Base-by-base conservation (phyloP, 2,113 vertebrate species). In the Hirundichthys speculiger region DNA sequence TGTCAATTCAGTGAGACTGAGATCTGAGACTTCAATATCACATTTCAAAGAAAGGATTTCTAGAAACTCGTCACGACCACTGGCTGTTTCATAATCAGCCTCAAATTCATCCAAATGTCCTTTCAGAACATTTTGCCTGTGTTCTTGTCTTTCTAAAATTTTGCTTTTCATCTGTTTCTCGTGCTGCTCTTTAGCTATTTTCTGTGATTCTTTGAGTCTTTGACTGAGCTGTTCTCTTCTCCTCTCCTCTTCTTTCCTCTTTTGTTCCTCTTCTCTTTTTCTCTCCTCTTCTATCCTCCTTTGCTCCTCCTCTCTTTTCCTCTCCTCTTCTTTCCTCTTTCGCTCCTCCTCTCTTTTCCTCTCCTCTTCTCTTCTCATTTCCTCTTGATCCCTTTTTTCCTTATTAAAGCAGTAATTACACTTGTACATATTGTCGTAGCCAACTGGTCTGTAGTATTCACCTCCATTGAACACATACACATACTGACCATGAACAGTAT, bases 11-110 rank as follows among this genome's bases (percentile, higher is more conserved):
- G 15, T 43, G 13, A 63, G 24, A 20, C 46, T 42, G 41, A 71
- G 72, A 66, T 30, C 21, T 14, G 22, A 19, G 51, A 69, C 3
- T 8, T 68, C 19, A 7, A 70, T 18, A 3, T 16, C 46, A 21
- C 6, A 67, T 63, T 53, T 75, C 15, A 48, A 15, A 0, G 48
- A 80, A 14, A 80, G 27, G 16, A 57, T 64, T 25, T 75, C 56
- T 7, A 75, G 46, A 58, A 80, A n/a, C 5, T 71, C 19, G 13
- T 24, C 45, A 15, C 45, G 56, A 1, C 50, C 71, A 3, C 19
- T 12, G 2, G n/a, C 30, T 38, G 48, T 54, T 42, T 45, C 3
- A 14, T 38, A 43, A 10, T 54, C 27, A 4, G 25, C 49, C 25
- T 58, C 45, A 64, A 19, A 72, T 22, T 63, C 46, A 72, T 57